Evolutionary conservation across 2,888 invertebrate genomes (phyloP).

Genomic region (Cerastis rubricosa): DNA sequence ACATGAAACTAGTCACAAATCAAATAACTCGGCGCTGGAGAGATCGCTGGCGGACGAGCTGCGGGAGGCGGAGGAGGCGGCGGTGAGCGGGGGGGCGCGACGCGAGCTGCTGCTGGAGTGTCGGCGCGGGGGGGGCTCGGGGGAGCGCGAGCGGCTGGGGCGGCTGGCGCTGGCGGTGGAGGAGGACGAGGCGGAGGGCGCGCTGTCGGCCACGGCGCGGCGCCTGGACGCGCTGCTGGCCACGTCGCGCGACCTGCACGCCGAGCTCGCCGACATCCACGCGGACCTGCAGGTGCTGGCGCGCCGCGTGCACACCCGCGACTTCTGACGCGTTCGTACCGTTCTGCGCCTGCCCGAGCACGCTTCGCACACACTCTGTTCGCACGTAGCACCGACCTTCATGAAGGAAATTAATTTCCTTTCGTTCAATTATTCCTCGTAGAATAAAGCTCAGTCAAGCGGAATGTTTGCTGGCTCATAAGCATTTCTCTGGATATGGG

Average conservation of each 20-base stretch:
- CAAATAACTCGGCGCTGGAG: conserved; percentile 66
- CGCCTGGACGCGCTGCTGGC: conserved; percentile 85
- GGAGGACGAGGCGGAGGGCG: conserved; percentile 81
- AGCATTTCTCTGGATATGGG: conserved; percentile 11
- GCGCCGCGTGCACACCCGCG: conserved; percentile 83
- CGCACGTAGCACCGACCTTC: conserved; percentile 56
- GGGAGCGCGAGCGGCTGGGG: conserved; percentile 85
- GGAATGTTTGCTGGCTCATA: conserved; percentile 16
- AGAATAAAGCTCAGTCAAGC: conserved; percentile 24
- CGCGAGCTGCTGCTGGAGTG: conserved; percentile 76
- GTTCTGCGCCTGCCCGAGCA: conserved; percentile 65
- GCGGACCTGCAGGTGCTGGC: conserved; percentile 90
- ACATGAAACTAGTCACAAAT: conserved; percentile 57
- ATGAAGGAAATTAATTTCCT: conserved; percentile 59
- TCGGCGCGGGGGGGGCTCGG: conserved; percentile 77
- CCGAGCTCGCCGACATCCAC: conserved; percentile 87
- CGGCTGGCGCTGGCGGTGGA: conserved; percentile 86
- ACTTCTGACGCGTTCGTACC: conserved; percentile 88
- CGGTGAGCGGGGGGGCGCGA: conserved; percentile 70
- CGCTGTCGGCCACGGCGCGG: conserved; percentile 82
- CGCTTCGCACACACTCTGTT: conserved; percentile 58
- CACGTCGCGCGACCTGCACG: conserved; percentile 86
- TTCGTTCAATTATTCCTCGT: conserved; percentile 43
- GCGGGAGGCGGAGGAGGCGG: conserved; percentile 83
- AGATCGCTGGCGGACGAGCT: conserved; percentile 86